Conservation (phyloP, 1,140 invertebrate species). For the Aethina tumida region DNA sequence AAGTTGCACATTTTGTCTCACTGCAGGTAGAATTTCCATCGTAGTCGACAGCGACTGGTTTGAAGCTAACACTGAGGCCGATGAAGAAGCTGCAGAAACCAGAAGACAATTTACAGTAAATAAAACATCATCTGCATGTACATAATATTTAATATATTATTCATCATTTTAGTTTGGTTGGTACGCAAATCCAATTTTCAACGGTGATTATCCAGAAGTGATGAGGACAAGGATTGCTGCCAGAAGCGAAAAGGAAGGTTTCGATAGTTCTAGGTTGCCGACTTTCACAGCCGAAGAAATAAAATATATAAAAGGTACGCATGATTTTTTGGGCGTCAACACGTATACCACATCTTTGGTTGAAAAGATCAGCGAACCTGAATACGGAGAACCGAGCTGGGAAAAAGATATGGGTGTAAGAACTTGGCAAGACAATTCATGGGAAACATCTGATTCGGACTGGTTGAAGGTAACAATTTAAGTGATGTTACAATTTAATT, state of each 20-base stretch:
- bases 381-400: background rate
- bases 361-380: background rate
- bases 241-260: slow-evolving; percentile 47
- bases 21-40: background rate
- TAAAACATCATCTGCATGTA: background rate
- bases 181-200: slow-evolving; percentile 5
- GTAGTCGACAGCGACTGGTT: slow-evolving; percentile 1
- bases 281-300: slow-evolving; percentile 50
- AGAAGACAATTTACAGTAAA: slow-evolving; percentile 2
- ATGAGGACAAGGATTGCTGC: slow-evolving; percentile 21
- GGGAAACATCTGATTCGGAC: slow-evolving; percentile 1
- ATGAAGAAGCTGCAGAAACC: slow-evolving; percentile 3
- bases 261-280: slow-evolving; percentile 44
- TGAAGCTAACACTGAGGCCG: background rate
- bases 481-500: background rate
- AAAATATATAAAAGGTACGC: slow-evolving; percentile 42
- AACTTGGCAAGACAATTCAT: slow-evolving; percentile 1
- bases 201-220: slow-evolving; percentile 8
- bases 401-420: slow-evolving; percentile 3
- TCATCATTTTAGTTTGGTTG: slow-evolving; percentile 7
- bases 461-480: slow-evolving; percentile 5
- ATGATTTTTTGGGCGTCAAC: slow-evolving; percentile 54
- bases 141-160: background rate
- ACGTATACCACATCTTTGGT: slow-evolving; percentile 38
- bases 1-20: too few species aligned